Conservation (phyloP, 2,113 vertebrate genomes). For the Zingel zingel region DNA sequence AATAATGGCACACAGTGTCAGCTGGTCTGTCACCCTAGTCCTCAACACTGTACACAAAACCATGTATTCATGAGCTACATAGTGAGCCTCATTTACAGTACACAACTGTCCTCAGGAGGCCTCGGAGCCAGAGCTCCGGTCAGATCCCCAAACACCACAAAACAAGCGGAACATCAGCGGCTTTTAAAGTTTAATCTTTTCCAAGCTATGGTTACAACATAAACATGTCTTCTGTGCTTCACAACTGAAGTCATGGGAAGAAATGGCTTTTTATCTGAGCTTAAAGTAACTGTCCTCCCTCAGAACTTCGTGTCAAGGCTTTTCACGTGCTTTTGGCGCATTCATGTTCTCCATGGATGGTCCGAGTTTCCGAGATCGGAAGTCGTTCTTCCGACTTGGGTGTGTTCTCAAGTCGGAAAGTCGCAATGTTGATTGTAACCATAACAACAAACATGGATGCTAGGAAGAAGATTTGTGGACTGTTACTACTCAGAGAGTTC, state of each 20-base stretch:
- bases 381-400: too few species aligned
- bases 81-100: conserved; percentile 49
- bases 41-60: conserved; percentile 46
- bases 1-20: conserved; percentile 41
- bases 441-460: too few species aligned
- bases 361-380: too few species aligned
- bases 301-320: conserved; percentile 47
- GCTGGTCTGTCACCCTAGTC: conserved; percentile 28
- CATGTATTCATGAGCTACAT: conserved; percentile 55
- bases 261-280: conserved; percentile 63
- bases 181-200: conserved; percentile 74
- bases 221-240: conserved; percentile 72
- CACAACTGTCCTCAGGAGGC: conserved; percentile 63
- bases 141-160: conserved; percentile 61
- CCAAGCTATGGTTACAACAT: conserved; percentile 74
- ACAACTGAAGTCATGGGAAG: conserved; percentile 81
- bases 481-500: too few species aligned
- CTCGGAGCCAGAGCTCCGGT: conserved; percentile 31
- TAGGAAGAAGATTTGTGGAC: too few species aligned
- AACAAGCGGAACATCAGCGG: conserved; percentile 65
- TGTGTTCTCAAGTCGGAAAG: too few species aligned
- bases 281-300: conserved; percentile 61
- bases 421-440: too few species aligned
- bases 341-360: too few species aligned
- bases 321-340: conserved; percentile 58